Base-by-base conservation (phyloP, 1,140 invertebrate genomes). In the Penaeus japonicus region DNA sequence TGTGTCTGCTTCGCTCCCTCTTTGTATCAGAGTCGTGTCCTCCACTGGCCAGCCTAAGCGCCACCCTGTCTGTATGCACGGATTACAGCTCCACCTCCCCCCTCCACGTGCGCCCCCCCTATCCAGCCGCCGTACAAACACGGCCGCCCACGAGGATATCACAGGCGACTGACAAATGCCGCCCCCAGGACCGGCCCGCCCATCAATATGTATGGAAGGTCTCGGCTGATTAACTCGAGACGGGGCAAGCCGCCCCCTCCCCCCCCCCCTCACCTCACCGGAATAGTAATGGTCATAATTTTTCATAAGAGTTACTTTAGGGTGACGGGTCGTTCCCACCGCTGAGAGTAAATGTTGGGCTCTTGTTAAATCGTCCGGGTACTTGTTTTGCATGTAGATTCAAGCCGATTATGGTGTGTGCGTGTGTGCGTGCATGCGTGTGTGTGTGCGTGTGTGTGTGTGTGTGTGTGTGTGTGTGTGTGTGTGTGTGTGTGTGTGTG, bases 201-300 rank as follows among this genome's bases (percentile, higher is more conserved):
- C 62, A 84, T 84, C 82, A 84, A 84, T 84, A 84, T 84, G 82
- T 84, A 84, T 73, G 62, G 82, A 70, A n/a, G 12, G 54, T 62
- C 59, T 54, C n/a, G 32, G n/a, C 82, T 84, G 82, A 84, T 84
- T 84, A 84, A 84, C 62, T 84, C 20, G n/a, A 70, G 82, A 70
- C 82, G n/a, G 80, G 57, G 80, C 32, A 15, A n/a, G 35, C 24
- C 35, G 55, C 81, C 24, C 81, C 79, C 79, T 54, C 57, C 22
- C 55, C 81, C 80, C 77, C 27, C 55, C 27, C 39, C 62, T 47
- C 12, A 32, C 17, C 39, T 84, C 82, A 54, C 54, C 32, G 80
- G 77, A 82, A 82, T 82, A 62, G 80, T 82, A 62, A 82, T 82
- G 55, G 30, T 82, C 80, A 82, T 82, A 82, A 82, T 82, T 82